Percentiles rank a stretch among this genome's conserved stretches.
Conservation (phyloP, 53 echinoderm and acorn worm species). For the Stichopus horrens region DNA sequence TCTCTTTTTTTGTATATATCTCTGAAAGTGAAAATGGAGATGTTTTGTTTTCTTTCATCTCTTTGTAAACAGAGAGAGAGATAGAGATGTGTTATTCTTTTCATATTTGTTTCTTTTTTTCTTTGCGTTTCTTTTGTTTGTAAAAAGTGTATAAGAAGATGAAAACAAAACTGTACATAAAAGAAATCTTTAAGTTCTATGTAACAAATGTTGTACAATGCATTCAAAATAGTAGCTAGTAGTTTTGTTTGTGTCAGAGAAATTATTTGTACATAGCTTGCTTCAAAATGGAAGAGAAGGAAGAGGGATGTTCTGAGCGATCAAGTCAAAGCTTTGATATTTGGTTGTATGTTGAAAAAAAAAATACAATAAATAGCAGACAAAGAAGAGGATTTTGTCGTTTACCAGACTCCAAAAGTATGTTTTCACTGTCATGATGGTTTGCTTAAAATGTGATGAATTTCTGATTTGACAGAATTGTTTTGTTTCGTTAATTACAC, state of each 20-base stretch:
- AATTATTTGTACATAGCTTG: no score
- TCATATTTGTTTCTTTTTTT: neutral
- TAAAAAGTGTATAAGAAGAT: constrained; percentile 36
- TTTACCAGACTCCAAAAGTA: no score
- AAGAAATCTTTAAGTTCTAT: constrained; percentile 31
- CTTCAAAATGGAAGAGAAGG: neutral
- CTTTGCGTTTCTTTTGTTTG: neutral
- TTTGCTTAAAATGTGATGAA: no score
- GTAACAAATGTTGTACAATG: neutral
- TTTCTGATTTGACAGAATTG: no score
- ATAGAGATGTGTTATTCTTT: no score
- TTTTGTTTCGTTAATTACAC: no score
- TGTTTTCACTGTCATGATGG: no score
- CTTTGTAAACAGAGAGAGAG: no score
- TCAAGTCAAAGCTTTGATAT: neutral
- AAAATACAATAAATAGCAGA: neutral
- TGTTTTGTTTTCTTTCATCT: no score
- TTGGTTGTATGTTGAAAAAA: neutral
- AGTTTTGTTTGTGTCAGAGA: neutral
- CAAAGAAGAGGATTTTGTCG: neutral
- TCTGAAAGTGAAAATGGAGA: no score
- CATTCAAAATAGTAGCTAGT: neutral
- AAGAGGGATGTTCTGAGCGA: neutral
- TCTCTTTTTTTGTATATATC: no score
- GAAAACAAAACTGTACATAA: constrained; percentile 27